Conservation (phyloP, 2,888 invertebrate genomes). For the Ophraella communa region DNA sequence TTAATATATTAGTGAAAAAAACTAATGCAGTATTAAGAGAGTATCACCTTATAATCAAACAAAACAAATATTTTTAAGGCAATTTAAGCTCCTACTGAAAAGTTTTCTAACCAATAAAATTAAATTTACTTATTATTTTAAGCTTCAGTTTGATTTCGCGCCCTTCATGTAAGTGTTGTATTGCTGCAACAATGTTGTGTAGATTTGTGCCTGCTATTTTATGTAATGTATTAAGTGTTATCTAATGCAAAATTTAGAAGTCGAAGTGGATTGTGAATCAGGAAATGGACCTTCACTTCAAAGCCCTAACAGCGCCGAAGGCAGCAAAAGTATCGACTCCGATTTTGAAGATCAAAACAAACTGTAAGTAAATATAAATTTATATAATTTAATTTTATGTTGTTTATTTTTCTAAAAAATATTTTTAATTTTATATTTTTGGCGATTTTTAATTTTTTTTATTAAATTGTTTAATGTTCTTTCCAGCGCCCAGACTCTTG, state of each 20-base stretch:
- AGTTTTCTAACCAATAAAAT: too few relatives aligned
- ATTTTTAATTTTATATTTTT: too few relatives aligned
- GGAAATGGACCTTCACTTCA: constrained; percentile 96
- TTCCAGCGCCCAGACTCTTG: constrained; percentile 56
- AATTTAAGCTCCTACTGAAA: too few relatives aligned
- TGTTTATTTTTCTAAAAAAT: too few relatives aligned
- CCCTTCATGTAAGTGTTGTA: neutral
- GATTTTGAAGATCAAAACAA: constrained; percentile 79
- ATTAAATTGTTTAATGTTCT: constrained; percentile 14
- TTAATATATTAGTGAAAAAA: too few relatives aligned
- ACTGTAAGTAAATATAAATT: constrained; percentile 47
- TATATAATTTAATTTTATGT: neutral
- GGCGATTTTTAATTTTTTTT: neutral
- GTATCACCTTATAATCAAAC: too few relatives aligned
- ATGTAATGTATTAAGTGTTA: constrained; percentile 52
- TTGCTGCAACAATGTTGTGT: neutral
- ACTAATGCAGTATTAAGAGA: too few relatives aligned
- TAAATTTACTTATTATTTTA: neutral
- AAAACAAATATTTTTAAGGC: too few relatives aligned
- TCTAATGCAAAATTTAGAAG: constrained; percentile 59
- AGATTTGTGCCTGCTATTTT: constrained; percentile 36
- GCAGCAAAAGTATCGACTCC: constrained; percentile 80
- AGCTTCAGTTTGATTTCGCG: neutral
- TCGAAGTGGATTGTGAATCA: constrained; percentile 91
- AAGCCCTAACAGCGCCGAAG: constrained; percentile 89